Conservation (phyloP, 2,888 invertebrate genomes). For the Hypercompe scribonia region DNA sequence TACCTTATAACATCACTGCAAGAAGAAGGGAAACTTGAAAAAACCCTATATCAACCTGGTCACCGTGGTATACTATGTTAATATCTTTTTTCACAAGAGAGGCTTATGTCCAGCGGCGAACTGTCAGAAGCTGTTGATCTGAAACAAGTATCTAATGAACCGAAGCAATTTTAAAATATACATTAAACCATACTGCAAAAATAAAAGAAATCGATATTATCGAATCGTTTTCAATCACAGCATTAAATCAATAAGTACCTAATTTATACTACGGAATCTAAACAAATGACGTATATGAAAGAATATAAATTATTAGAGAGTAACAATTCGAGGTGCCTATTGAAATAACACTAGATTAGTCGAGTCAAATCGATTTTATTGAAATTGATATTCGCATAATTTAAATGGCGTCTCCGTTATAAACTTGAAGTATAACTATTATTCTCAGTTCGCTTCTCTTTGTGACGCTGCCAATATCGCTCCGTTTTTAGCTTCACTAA, state of each 20-base stretch:
- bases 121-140: background rate
- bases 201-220: conserved; percentile 4
- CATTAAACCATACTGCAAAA: background rate
- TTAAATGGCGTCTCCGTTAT: conserved; percentile 8
- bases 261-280: conserved; percentile 15
- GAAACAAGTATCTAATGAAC: background rate
- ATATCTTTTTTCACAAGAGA: too few relatives aligned
- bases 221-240: background rate
- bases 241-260: conserved; percentile 31
- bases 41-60: too few relatives aligned
- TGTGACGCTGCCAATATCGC: conserved; percentile 13
- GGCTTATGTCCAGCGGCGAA: too few relatives aligned
- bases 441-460: conserved; percentile 15
- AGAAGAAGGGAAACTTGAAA: too few relatives aligned
- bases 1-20: too few relatives aligned
- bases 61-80: too few relatives aligned
- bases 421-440: background rate
- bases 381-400: conserved; percentile 19
- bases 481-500: background rate
- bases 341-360: conserved; percentile 19
- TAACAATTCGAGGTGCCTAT: conserved; percentile 7
- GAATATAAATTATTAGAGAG: conserved; percentile 24
- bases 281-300: conserved; percentile 17
- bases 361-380: conserved; percentile 32
- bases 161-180: background rate